Conservation (phyloP, 2,888 invertebrate genomes). For the Temnothorax rugatulus region DNA sequence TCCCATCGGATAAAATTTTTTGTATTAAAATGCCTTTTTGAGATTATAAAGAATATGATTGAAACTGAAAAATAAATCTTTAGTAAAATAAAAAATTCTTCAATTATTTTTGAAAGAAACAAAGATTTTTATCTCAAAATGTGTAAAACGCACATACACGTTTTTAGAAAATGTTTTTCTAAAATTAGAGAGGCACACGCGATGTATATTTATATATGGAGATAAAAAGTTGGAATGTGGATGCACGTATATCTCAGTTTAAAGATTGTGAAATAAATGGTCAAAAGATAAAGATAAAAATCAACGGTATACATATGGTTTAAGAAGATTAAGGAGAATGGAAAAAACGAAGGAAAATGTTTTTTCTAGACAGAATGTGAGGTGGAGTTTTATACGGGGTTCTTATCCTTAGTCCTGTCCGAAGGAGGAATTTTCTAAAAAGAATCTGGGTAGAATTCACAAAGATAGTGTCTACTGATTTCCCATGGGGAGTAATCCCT, state of each 20-base stretch:
- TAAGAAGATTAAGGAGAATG: background rate
- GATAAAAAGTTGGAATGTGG: background rate
- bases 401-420: constrained; percentile 24
- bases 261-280: background rate
- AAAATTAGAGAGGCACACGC: background rate
- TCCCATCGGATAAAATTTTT: background rate
- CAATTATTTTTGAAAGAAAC: background rate
- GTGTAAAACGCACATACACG: background rate
- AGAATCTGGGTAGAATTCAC: constrained; percentile 66
- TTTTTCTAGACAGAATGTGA: constrained; percentile 13
- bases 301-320: background rate
- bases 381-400: constrained; percentile 23
- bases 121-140: background rate
- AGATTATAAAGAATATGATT: background rate
- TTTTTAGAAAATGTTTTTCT: background rate
- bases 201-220: background rate
- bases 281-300: background rate
- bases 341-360: background rate
- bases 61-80: background rate
- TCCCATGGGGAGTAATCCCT: constrained; percentile 68
- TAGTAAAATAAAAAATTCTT: background rate
- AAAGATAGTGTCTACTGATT: constrained; percentile 67
- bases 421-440: constrained; percentile 40
- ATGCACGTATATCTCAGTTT: background rate
- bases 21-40: background rate